phyloP scores from a whole-genome alignment of 2,888 invertebrate genomes.

The Lampropteryx suffumata region DNA sequence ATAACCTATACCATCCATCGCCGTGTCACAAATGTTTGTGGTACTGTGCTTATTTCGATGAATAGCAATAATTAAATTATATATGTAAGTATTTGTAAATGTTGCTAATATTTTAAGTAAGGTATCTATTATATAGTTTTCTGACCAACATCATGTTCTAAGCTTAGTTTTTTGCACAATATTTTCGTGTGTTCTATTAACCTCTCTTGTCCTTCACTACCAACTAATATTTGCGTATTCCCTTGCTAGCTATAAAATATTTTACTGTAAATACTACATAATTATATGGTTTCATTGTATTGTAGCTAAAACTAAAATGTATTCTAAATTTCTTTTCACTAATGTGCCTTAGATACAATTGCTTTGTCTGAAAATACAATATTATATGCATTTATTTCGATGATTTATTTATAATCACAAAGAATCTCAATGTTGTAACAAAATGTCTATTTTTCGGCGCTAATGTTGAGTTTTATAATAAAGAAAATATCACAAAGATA shows the following conservation, averaged over 20 bases:
- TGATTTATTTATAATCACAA: slow-evolving; percentile 19
- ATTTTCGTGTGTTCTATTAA: background rate
- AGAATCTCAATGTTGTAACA: slow-evolving; percentile 23
- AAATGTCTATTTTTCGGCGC: slow-evolving; percentile 19
- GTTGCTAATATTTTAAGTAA: slow-evolving; percentile 11
- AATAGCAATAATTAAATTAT: slow-evolving; percentile 2
- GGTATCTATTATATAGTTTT: background rate
- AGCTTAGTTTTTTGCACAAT: background rate
- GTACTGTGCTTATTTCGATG: slow-evolving; percentile 15
- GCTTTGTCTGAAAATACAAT: slow-evolving; percentile 9
- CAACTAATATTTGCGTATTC: slow-evolving; percentile 1
- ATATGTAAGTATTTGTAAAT: slow-evolving; percentile 11
- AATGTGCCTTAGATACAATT: too few relatives aligned
- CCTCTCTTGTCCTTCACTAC: background rate
- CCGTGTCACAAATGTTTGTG: background rate
- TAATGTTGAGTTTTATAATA: slow-evolving; percentile 35
- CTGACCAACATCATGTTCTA: slow-evolving; percentile 3
- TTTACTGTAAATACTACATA: slow-evolving; percentile 17
- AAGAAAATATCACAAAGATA: slow-evolving; percentile 28
- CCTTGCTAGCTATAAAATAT: slow-evolving; percentile 6
- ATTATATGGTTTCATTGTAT: too few relatives aligned
- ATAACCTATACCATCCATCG: too few relatives aligned
- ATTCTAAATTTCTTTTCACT: too few relatives aligned
- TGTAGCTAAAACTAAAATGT: too few relatives aligned
- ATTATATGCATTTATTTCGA: slow-evolving; percentile 29